Conservation (phyloP, 1,140 invertebrate species). For the Drosophila malerkotliana region DNA sequence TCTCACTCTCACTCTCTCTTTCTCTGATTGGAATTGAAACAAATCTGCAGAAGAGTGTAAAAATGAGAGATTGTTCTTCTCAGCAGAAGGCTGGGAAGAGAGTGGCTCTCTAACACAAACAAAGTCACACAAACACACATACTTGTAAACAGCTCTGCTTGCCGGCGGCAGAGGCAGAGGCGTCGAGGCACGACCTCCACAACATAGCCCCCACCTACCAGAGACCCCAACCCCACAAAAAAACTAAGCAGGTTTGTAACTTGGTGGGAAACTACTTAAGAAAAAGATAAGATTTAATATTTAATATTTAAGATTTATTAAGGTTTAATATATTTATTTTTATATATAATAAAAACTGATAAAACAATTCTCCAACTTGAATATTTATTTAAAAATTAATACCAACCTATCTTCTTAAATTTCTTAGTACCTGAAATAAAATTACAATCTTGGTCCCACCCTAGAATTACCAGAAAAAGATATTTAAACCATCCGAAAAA, state of each 20-base stretch:
- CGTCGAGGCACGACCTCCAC: constrained; percentile 23
- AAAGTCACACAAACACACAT: constrained; percentile 21
- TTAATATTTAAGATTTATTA: too few relatives aligned
- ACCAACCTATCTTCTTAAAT: not conserved
- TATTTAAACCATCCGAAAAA: constrained; percentile 20
- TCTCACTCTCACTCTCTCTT: constrained; percentile 16
- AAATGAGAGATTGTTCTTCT: constrained; percentile 2
- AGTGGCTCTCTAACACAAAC: constrained; percentile 35
- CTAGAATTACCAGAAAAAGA: constrained; percentile 15
- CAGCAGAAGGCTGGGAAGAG: constrained; percentile 1
- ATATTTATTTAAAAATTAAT: not conserved
- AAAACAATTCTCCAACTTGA: too few relatives aligned
- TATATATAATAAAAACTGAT: too few relatives aligned
- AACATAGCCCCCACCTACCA: not conserved
- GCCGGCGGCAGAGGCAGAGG: constrained; percentile 14
- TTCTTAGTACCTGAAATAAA: not conserved
- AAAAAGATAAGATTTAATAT: too few relatives aligned
- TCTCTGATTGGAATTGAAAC: constrained; percentile 29
- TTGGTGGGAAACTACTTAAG: not conserved
- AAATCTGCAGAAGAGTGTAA: constrained; percentile 5
- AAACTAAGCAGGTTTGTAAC: not conserved
- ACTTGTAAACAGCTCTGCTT: constrained; percentile 32
- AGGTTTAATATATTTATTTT: too few relatives aligned
- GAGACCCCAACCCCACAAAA: not conserved
- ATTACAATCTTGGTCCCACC: constrained; percentile 23